phyloP scores from a whole-genome alignment of 1,140 invertebrate genomes.

The Argopecten irradians region DNA sequence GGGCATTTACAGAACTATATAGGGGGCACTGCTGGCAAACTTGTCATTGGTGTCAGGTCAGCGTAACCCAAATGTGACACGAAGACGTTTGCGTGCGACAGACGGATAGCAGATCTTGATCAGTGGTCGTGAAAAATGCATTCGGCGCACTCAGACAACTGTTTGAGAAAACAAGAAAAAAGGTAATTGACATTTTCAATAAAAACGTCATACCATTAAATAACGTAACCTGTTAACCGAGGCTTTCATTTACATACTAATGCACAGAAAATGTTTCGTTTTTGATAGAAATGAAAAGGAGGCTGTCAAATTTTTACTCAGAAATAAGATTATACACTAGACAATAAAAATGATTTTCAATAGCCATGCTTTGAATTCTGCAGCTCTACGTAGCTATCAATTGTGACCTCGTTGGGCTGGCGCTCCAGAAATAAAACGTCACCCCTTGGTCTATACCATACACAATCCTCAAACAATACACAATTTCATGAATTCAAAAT shows the following conservation, averaged over 20 bases:
- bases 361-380: conserved; percentile 2
- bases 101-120: neutral
- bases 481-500: neutral
- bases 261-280: neutral
- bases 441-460: neutral
- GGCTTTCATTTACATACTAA: neutral
- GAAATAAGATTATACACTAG: neutral
- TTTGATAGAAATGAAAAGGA: conserved; percentile 9
- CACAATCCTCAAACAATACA: neutral
- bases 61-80: neutral
- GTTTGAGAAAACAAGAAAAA: neutral
- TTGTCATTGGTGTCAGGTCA: conserved; percentile 6
- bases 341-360: conserved; percentile 9
- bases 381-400: neutral
- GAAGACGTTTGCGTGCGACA: neutral
- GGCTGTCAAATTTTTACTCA: conserved; percentile 9
- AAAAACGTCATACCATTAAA: neutral
- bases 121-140: neutral
- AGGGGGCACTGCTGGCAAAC: neutral
- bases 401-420: neutral
- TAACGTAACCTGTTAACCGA: conserved; percentile 1
- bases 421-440: neutral
- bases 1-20: conserved; percentile 13
- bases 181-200: conserved; percentile 3
- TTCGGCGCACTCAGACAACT: neutral